Evolutionary conservation across 2,888 invertebrate species (phyloP), one percentile per base, ranked within the genome.

Genomic region (Volucella zonaria): DNA sequence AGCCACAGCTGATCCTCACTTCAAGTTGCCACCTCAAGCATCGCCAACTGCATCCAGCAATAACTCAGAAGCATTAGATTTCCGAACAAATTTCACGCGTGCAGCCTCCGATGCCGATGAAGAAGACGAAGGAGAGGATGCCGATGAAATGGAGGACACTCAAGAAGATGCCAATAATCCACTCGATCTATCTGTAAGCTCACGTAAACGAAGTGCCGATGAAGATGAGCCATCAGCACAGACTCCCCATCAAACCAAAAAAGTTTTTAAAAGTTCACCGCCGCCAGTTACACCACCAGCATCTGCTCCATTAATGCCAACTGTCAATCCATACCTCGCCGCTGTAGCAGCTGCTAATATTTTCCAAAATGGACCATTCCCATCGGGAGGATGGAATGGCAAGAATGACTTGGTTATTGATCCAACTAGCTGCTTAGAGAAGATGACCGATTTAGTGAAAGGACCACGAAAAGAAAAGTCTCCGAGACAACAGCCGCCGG

Each of bases 381-480:
- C 94, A 12, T 90, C 92, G 8, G 94, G 94, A 51, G 97, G 97
- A 95, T 90, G 97, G 97, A 79, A 91, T 87, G 91, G 91, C 73
- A 96, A 96, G 92, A 93, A 95, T 88, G 96, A 96, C 90, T 94
- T 95, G 92, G 95, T 95, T 1, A 95, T 96, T 88, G 97, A 97
- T 89, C 96, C 97, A 0, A 95, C 96, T 1, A 96, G 96, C 91
- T 96, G 96, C 2, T 92, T 97, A 58, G 97, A 97, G 89, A 97
- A 97, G 91, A 97, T 97, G 97, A 96, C 96, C 87, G 97, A 97
- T 89, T 93, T 97, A 85, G 97, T 97, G 88, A 95, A 97, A 90
- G 96, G 97, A 0, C 88, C 89, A 3, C 88, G 89, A 9, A 96
- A 96, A 87, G 96, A 96, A 89, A 89, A 89, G 70, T 77, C 87